Evolutionary conservation across 2,888 invertebrate genomes (phyloP).

Genomic region (Listrodromus nycthemerus): DNA sequence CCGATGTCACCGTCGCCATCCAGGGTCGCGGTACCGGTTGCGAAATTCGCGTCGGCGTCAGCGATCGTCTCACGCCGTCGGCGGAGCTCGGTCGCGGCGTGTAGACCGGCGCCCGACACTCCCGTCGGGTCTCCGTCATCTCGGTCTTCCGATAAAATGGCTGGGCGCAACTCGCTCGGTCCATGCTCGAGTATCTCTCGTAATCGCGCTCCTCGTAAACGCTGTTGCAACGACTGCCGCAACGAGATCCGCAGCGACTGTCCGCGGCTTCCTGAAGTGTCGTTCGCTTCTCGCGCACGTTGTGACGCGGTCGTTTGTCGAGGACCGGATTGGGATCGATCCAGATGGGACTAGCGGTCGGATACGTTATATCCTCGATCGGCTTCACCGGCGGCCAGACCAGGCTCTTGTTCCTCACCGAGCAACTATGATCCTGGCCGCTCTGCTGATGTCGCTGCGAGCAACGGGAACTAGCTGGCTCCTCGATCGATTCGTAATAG

Average conservation of each 20-base stretch:
- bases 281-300: slow-evolving; percentile 77
- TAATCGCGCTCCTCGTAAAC: slow-evolving; percentile 64
- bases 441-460: neutral
- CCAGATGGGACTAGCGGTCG: slow-evolving; percentile 83
- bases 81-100: slow-evolving; percentile 78
- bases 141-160: slow-evolving; percentile 79
- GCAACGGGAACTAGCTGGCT: slow-evolving; percentile 20
- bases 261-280: slow-evolving; percentile 74
- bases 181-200: slow-evolving; percentile 74
- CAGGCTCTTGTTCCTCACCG: slow-evolving; percentile 75
- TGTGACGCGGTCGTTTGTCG: slow-evolving; percentile 74
- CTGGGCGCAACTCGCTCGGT: slow-evolving; percentile 79
- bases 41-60: slow-evolving; percentile 82
- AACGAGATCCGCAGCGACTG: slow-evolving; percentile 64
- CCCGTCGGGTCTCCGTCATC: slow-evolving; percentile 72
- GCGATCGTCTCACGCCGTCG: slow-evolving; percentile 79
- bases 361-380: slow-evolving; percentile 81
- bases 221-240: slow-evolving; percentile 59
- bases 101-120: slow-evolving; percentile 67
- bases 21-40: slow-evolving; percentile 82
- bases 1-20: slow-evolving; percentile 81
- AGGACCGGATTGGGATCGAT: slow-evolving; percentile 81
- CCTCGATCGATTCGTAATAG: slow-evolving; percentile 74
- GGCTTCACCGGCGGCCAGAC: slow-evolving; percentile 81
- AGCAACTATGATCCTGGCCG: slow-evolving; percentile 58